phyloP scores from a whole-genome alignment of 2,888 invertebrate genomes.

The Agriopis aurantiaria region DNA sequence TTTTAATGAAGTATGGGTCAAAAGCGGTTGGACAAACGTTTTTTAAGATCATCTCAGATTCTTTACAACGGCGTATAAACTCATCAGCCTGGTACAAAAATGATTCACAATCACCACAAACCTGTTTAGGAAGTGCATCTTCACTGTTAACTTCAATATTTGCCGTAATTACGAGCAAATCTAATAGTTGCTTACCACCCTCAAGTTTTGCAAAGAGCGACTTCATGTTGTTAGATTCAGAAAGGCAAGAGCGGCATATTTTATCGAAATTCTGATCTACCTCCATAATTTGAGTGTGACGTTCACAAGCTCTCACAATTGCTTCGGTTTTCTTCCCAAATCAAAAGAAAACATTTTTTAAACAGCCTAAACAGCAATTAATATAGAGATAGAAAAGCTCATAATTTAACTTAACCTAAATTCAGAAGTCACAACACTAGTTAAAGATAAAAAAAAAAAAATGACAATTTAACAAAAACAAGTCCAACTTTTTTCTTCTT shows the following conservation, averaged over 20 bases:
- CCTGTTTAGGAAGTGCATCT: slow-evolving; percentile 69
- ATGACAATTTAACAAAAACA: too few relatives aligned
- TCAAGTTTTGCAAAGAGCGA: slow-evolving; percentile 63
- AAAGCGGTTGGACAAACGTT: slow-evolving; percentile 50
- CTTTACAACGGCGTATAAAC: slow-evolving; percentile 71
- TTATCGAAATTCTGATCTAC: slow-evolving; percentile 53
- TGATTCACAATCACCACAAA: slow-evolving; percentile 69
- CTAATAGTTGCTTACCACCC: slow-evolving; percentile 57
- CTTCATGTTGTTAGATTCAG: slow-evolving; percentile 59
- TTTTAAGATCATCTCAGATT: slow-evolving; percentile 65
- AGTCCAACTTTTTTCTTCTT: too few relatives aligned
- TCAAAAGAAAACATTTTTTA: too few relatives aligned
- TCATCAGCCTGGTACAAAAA: slow-evolving; percentile 65
- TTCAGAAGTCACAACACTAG: too few relatives aligned
- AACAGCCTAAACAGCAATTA: background rate
- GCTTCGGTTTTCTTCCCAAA: background rate
- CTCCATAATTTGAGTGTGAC: slow-evolving; percentile 50
- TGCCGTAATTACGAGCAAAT: slow-evolving; percentile 64
- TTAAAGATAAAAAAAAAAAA: too few relatives aligned
- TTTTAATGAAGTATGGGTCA: slow-evolving; percentile 35
- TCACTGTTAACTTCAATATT: slow-evolving; percentile 63
- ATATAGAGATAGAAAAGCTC: background rate
- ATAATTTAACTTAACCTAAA: too few relatives aligned
- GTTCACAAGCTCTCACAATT: background rate
- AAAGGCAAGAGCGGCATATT: slow-evolving; percentile 71